phyloP scores from a whole-genome alignment of 2,113 vertebrate species.

The Rynchops niger region DNA sequence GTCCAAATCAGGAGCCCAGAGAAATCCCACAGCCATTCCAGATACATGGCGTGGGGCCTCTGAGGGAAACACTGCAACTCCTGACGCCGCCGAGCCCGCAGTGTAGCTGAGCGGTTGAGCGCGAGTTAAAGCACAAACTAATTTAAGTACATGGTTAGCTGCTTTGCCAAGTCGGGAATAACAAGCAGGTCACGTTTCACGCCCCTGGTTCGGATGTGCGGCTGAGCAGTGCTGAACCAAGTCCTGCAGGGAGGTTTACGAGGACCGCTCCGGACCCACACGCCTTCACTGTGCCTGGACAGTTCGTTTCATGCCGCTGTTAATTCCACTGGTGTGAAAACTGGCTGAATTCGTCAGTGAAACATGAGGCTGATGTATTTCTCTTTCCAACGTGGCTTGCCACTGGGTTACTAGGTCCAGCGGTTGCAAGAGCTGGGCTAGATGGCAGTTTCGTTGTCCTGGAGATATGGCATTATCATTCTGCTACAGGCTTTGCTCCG shows the following conservation, averaged over 20 bases:
- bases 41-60: fast-evolving
- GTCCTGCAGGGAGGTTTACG: background rate
- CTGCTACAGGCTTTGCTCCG: fast-evolving
- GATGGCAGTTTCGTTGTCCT: background rate
- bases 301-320: fast-evolving
- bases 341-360: background rate
- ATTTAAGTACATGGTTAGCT: background rate
- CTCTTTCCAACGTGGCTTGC: background rate
- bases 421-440: background rate
- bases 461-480: background rate
- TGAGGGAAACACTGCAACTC: background rate
- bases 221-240: background rate
- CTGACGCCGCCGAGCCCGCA: fast-evolving
- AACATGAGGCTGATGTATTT: background rate
- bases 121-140: background rate
- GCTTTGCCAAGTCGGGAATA: background rate
- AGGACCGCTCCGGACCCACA: fast-evolving
- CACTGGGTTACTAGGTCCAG: background rate
- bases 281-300: background rate
- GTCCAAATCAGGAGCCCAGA: background rate
- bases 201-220: background rate
- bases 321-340: background rate
- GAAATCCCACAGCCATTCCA: background rate
- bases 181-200: background rate
- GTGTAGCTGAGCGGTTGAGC: background rate